A percentile compares a stretch with the other conserved stretches of the same genome.
Conservation (phyloP, 2,888 invertebrate species). For the Papilio gigon region DNA sequence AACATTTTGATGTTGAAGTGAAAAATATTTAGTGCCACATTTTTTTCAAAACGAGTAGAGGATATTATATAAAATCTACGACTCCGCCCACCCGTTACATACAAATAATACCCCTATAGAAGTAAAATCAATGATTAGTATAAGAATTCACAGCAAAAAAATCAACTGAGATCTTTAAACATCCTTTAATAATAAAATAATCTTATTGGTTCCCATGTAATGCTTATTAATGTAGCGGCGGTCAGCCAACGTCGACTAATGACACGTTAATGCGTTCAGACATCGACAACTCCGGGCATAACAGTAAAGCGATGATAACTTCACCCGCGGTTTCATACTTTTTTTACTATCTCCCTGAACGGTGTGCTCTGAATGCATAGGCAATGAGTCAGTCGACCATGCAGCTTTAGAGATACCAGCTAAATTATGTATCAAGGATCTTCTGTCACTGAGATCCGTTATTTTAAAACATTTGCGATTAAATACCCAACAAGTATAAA, state of each 20-base stretch:
- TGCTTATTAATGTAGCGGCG: slow-evolving; percentile 60
- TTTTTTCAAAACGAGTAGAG: too few relatives aligned
- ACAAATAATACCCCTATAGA: too few relatives aligned
- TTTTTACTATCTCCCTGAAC: slow-evolving; percentile 77
- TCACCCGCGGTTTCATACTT: slow-evolving; percentile 72
- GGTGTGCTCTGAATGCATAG: slow-evolving; percentile 77
- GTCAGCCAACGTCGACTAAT: slow-evolving; percentile 79
- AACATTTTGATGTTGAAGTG: too few relatives aligned
- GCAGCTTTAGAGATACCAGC: slow-evolving; percentile 41
- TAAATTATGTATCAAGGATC: slow-evolving; percentile 13
- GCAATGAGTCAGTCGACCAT: slow-evolving; percentile 78
- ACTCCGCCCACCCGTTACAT: too few relatives aligned
- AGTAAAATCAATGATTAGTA: too few relatives aligned
- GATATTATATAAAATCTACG: too few relatives aligned
- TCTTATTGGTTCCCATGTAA: slow-evolving; percentile 44
- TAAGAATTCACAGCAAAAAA: background rate
- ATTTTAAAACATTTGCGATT: background rate
- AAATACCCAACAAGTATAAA: background rate
- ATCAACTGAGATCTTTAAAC: background rate
- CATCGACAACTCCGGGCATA: slow-evolving; percentile 66
- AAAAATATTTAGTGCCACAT: too few relatives aligned
- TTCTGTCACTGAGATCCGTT: background rate
- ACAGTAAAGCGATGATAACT: slow-evolving; percentile 79
- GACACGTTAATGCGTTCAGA: slow-evolving; percentile 75
- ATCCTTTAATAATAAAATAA: slow-evolving; percentile 8